Conservation (phyloP, 2,888 invertebrate genomes). For the Ectemnius cavifrons region DNA sequence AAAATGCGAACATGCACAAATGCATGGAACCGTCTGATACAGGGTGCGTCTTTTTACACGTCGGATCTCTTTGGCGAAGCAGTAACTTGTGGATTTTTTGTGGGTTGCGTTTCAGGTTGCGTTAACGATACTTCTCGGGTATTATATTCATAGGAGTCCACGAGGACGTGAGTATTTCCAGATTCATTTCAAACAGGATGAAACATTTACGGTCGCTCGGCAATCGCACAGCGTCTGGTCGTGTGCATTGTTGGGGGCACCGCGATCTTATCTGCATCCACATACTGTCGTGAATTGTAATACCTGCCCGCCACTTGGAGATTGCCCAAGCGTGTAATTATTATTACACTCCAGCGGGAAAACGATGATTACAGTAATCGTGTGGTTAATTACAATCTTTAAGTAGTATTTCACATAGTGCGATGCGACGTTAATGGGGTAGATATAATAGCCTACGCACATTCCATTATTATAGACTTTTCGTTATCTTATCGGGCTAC, state of each 20-base stretch:
- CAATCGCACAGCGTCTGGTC: slow-evolving; percentile 3
- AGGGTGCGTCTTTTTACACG: no score
- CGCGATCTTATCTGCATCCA: slow-evolving; percentile 68
- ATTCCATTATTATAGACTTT: no score
- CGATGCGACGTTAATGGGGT: slow-evolving; percentile 40
- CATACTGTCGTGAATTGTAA: slow-evolving; percentile 73
- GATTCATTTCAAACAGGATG: slow-evolving; percentile 7
- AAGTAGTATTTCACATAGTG: slow-evolving; percentile 15
- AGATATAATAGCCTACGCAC: slow-evolving; percentile 10
- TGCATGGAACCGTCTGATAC: no score
- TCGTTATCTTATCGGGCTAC: no score
- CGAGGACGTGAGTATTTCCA: slow-evolving; percentile 1
- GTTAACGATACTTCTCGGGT: no score
- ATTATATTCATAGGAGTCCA: no score
- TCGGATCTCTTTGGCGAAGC: no score
- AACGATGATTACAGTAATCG: slow-evolving; percentile 48
- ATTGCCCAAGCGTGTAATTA: slow-evolving; percentile 49
- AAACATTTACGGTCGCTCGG: slow-evolving; percentile 53
- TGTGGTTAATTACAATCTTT: slow-evolving; percentile 44
- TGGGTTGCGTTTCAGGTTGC: no score
- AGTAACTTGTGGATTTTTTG: no score
- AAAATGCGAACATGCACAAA: no score
- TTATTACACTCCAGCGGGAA: slow-evolving; percentile 36
- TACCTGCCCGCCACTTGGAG: slow-evolving; percentile 41
- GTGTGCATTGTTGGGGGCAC: slow-evolving; percentile 64